Evolutionary conservation across 2,113 vertebrate genomes (phyloP).

Genomic region (Axis porcinus): DNA sequence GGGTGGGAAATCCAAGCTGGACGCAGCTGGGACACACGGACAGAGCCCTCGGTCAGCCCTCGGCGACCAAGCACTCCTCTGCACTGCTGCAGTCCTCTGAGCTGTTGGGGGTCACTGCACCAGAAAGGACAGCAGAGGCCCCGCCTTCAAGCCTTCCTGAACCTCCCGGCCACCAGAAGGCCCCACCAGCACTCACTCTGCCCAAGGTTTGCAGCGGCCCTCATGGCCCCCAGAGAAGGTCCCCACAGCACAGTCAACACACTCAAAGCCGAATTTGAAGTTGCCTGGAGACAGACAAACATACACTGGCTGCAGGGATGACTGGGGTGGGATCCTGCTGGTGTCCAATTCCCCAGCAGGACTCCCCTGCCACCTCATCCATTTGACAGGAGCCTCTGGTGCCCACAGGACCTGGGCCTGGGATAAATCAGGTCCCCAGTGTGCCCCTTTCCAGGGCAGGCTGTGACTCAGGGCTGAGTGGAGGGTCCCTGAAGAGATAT

Average conservation of each 20-base stretch:
- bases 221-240: constrained; percentile 66
- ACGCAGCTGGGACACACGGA: constrained; percentile 64
- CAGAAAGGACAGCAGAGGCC: not conserved
- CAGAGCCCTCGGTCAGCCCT: not conserved
- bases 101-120: not conserved
- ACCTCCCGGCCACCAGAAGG: rapidly evolving
- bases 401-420: not conserved
- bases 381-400: not conserved
- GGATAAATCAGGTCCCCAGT: rapidly evolving
- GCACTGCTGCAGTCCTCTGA: not conserved
- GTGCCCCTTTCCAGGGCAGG: not conserved
- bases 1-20: constrained; percentile 44
- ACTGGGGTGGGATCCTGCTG: not conserved
- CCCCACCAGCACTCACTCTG: constrained; percentile 67
- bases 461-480: not conserved
- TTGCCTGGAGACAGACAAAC: constrained; percentile 41
- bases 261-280: constrained; percentile 58
- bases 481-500: not conserved
- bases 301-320: not conserved
- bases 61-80: rapidly evolving
- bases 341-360: not conserved
- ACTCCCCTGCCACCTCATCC: rapidly evolving
- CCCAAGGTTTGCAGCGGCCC: constrained; percentile 73
- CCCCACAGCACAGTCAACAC: constrained; percentile 63
- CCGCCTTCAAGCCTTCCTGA: not conserved